A percentile compares a stretch with the other conserved stretches of the same genome.
Evolutionary conservation across 2,113 vertebrate genomes (phyloP).

Genomic region (Phrynosoma blainvillii): DNA sequence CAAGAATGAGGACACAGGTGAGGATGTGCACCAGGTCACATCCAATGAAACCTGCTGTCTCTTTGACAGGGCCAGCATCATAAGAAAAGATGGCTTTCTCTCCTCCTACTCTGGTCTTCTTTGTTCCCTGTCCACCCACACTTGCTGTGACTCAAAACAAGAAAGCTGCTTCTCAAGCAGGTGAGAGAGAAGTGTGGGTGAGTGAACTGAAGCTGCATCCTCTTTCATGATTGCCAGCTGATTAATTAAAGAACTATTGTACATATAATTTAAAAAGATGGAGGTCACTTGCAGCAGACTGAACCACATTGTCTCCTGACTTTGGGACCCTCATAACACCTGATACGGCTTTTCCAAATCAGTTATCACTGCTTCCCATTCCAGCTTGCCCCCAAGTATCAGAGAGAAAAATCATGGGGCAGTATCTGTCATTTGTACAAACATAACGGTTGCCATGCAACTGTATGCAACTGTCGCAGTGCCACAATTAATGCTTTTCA

Average conservation of each 20-base stretch:
- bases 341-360: neutral
- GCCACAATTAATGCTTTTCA: conserved; percentile 70
- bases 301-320: neutral
- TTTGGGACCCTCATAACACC: neutral
- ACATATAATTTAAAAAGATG: neutral
- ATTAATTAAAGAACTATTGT: neutral
- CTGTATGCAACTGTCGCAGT: conserved; percentile 65
- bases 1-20: neutral
- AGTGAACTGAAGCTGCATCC: neutral
- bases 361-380: conserved; percentile 37
- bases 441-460: conserved; percentile 73
- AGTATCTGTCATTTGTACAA: conserved; percentile 68
- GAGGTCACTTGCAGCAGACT: neutral
- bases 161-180: neutral
- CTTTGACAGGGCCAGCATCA: neutral
- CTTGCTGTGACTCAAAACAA: neutral
- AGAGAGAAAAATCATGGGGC: conserved; percentile 67
- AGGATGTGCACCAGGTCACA: neutral
- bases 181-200: neutral
- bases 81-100: neutral
- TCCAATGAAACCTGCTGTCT: neutral
- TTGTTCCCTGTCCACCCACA: neutral
- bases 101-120: neutral
- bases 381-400: conserved; percentile 55
- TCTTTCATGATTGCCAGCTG: neutral